Conservation (phyloP, 2,888 invertebrate genomes). For the Tineola bisselliella region DNA sequence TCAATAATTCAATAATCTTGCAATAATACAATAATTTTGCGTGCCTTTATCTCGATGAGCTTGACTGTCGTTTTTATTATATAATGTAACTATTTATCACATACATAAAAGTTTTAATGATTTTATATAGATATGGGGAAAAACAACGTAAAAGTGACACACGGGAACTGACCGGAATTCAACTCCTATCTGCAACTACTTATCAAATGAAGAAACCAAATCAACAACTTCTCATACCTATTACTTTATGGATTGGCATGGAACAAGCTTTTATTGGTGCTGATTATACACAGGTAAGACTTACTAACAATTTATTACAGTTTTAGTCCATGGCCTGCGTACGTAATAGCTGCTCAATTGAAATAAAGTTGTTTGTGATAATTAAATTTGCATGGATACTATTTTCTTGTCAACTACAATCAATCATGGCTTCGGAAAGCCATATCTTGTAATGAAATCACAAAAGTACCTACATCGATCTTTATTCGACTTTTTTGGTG, state of each 20-base stretch:
- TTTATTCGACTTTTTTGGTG: neutral
- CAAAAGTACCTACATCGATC: neutral
- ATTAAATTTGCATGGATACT: no score
- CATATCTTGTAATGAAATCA: no score
- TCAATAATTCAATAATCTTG: neutral
- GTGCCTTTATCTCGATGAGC: neutral
- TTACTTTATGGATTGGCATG: constrained; percentile 97
- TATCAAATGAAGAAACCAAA: constrained; percentile 91
- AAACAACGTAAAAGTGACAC: constrained; percentile 79
- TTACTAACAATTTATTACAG: no score
- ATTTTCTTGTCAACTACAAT: no score
- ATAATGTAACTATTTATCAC: neutral
- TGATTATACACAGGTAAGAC: constrained; percentile 81
- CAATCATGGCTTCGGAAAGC: no score
- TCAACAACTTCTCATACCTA: constrained; percentile 91
- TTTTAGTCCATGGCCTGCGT: no score
- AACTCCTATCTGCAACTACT: constrained; percentile 86
- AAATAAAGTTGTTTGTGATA: no score
- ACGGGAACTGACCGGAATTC: constrained; percentile 79
- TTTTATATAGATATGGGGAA: constrained; percentile 81
- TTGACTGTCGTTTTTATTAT: neutral
- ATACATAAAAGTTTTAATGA: no score
- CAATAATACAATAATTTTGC: neutral
- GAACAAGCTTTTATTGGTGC: constrained; percentile 97
- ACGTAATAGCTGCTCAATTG: no score